Evolutionary conservation across 2,797 vertebrate genomes (phyloP), one percentile per base, ranked within the genome.

Genomic region (Diceros bicornis): DNA sequence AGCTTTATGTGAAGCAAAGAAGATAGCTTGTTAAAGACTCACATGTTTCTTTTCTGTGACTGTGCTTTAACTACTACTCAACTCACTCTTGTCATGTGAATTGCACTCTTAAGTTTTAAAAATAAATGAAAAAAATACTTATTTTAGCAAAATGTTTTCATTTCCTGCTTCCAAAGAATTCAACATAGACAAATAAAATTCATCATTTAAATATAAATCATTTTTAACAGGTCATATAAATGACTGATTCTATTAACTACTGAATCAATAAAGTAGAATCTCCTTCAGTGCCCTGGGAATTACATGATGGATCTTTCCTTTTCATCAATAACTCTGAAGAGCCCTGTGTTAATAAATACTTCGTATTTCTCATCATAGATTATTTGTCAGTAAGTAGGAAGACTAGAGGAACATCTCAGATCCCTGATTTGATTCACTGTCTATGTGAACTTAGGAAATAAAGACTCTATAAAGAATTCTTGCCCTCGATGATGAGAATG

Each of bases 281-380:
- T 96, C 79, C 64, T 93, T 97, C 14, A 66, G 86, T 50, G 57
- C 55, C 66, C 47, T 69, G 96, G 95, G 93, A 89, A 96, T 97
- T 96, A 62, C n/a, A 72, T 94, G 92, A 97, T 95, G 37, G 66
- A 82, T 83, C 72, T 94, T 94, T 93, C 75, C 52, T 98, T 98
- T 95, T 94, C 94, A 95, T 98, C 89, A 95, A 94, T 98, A 97
- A 92, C 83, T 92, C 74, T 96, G 89, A 98, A 89, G 82, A 91
- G 66, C 44, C 62, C 74, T 93, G 83, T 87, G 94, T 90, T 98
- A 96, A 97, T 97, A 97, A 97, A 95, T 93, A 96, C 61, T 95
- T 92, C 83, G 93, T 97, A 97, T 93, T 97, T 97, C 66, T 97
- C 68, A 94, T 96, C 75, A 89, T 71, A 88, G 41, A n/a, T 37